These are phyloP conservation scores for Atrina japonica DNA, from an alignment of 2,888 invertebrate species.

Conservation along the genomic window DNA sequence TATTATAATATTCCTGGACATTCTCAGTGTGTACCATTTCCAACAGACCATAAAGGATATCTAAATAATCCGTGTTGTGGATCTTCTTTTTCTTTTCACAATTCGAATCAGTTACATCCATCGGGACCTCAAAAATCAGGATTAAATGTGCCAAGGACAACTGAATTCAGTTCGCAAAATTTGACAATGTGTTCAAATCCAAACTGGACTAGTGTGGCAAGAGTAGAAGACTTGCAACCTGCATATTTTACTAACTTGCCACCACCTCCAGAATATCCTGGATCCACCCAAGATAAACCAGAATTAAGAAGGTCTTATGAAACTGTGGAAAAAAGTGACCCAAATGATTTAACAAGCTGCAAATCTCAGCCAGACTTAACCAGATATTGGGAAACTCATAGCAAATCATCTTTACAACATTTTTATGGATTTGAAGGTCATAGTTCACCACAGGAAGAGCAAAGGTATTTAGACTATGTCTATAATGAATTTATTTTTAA, in stretches of 20 bases:
- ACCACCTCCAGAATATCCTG: conserved; percentile 77
- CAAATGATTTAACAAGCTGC: conserved; percentile 80
- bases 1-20: conserved; percentile 34
- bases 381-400: conserved; percentile 81
- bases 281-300: conserved; percentile 52
- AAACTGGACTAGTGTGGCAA: not conserved
- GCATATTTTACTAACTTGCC: conserved; percentile 68
- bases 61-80: conserved; percentile 35
- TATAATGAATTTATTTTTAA: too few species aligned
- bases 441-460: conserved; percentile 10
- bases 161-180: not conserved
- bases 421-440: conserved; percentile 6
- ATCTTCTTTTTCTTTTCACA: conserved; percentile 27
- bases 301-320: conserved; percentile 67
- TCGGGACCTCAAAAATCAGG: conserved; percentile 13
- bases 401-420: conserved; percentile 28
- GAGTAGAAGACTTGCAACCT: conserved; percentile 23
- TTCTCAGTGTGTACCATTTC: conserved; percentile 36
- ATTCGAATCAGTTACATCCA: conserved; percentile 4
- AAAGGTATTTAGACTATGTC: conserved; percentile 8
- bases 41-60: conserved; percentile 43
- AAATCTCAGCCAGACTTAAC: conserved; percentile 92
- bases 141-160: conserved; percentile 10
- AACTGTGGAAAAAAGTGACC: conserved; percentile 57
- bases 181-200: conserved; percentile 1